These are phyloP conservation scores for Malthinus seriepunctatus DNA, from an alignment of 2,888 invertebrate species.

Conservation along the genomic window DNA sequence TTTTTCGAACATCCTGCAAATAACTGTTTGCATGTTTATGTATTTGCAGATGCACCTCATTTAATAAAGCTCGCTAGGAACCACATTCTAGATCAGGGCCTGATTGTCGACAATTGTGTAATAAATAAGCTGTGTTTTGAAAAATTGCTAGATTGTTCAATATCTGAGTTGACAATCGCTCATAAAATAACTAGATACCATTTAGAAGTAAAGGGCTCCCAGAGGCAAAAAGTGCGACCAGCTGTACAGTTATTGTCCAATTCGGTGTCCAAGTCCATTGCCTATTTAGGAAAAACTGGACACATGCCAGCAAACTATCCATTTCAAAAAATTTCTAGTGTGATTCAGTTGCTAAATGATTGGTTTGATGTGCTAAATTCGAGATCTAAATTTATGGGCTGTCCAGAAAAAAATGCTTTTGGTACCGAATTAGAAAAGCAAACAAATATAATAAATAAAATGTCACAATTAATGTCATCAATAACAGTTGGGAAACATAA, in stretches of 20 bases:
- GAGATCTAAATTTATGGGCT: slow-evolving; percentile 14
- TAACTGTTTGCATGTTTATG: neutral
- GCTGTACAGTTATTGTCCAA: slow-evolving; percentile 27
- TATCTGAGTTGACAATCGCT: slow-evolving; percentile 31
- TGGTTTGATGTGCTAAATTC: slow-evolving; percentile 27
- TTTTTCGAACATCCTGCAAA: neutral
- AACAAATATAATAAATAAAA: slow-evolving; percentile 5
- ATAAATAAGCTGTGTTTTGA: neutral
- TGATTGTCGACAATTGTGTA: neutral
- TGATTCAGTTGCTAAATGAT: slow-evolving; percentile 18
- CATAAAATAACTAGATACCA: slow-evolving; percentile 32
- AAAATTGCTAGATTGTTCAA: no score
- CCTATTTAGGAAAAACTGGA: no score
- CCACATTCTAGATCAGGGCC: neutral
- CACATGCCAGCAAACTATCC: no score
- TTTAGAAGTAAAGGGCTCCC: slow-evolving; percentile 30
- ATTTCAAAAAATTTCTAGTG: neutral
- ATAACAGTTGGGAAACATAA: slow-evolving; percentile 21
- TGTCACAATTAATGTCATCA: neutral
- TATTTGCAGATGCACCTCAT: neutral
- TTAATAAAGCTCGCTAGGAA: neutral
- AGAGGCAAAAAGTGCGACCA: slow-evolving; percentile 32
- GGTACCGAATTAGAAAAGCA: slow-evolving; percentile 15
- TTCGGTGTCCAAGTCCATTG: no score
- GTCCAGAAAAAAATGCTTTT: slow-evolving; percentile 17